Evolutionary conservation across 2,797 vertebrate genomes (phyloP), one percentile per base, ranked within the genome.

Genomic region (Acipenser oxyrinchus): DNA sequence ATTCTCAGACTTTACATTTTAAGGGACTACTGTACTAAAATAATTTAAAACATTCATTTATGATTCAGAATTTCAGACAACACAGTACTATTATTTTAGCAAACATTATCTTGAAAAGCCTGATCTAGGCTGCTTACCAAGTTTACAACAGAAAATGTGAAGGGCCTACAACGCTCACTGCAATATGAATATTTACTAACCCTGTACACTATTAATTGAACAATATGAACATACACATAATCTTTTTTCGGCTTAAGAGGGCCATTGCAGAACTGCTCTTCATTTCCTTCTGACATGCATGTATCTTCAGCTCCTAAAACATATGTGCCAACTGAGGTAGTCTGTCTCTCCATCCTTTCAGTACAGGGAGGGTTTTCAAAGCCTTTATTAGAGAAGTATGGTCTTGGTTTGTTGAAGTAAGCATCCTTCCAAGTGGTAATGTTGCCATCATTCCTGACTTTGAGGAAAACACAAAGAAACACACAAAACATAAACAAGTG

Each of bases 371-470:
- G 95, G 72, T 96, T 98, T 69, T 86, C 79, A 82, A 99, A 98
- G 7, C 97, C 96, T 69, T 87, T 83, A 65, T 96, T 95, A 48
- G 95, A 92, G 83, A 98, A 83, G 84, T 98, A 99, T 0, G 92
- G 95, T 52, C 84, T 89, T 1, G 94, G 90, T 67, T 77, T 91
- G 58, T 87, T 77, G 73, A 89, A 86, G 77, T 92, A 97, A 0
- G 93, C 97, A 68, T 85, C 89, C 70, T 90, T 90, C 97, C 97
- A 99, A 78, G 91, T 94, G 68, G 94, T 97, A 75, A 96, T 72
- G 78, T 96, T 97, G 66, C 82, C 83, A 67, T 87, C 81, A 75
- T 96, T 85, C 77, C 93, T 89, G 66, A 87, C 89, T 91, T 37
- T 37, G 37, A 37, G 37, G 37, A 74, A 78, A 67, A 76, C 51